These are phyloP conservation scores for Drosophila kanekoi DNA, from an alignment of 2,888 invertebrate genomes.

Conservation along the genomic window DNA sequence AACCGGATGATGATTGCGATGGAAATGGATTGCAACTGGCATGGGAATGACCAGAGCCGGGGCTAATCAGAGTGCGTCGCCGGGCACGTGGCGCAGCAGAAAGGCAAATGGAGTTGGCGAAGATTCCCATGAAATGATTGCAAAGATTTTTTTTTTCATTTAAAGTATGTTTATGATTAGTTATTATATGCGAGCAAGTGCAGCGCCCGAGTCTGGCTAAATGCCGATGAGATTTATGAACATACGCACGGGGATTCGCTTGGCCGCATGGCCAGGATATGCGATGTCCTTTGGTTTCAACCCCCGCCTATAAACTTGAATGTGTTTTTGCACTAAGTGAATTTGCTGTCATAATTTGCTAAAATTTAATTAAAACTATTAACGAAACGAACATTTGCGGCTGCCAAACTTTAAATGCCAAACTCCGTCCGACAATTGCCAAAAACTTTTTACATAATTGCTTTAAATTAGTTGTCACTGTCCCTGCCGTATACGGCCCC, in stretches of 20 bases:
- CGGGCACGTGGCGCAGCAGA: constrained; percentile 75
- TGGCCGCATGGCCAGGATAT: not conserved
- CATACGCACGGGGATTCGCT: constrained; percentile 61
- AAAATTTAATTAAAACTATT: constrained; percentile 80
- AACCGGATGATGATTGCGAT: constrained; percentile 34
- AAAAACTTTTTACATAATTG: constrained; percentile 80
- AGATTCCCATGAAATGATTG: constrained; percentile 69
- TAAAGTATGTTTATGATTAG: constrained; percentile 74
- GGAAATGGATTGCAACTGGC: constrained; percentile 7
- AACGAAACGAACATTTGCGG: constrained; percentile 60
- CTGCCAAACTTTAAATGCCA: constrained; percentile 60
- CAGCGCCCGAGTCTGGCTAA: constrained; percentile 49
- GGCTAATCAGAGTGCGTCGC: constrained; percentile 81
- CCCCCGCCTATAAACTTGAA: constrained; percentile 41
- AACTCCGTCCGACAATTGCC: constrained; percentile 35
- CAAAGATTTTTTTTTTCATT: constrained; percentile 61
- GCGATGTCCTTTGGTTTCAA: not conserved
- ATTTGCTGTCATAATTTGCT: constrained; percentile 70
- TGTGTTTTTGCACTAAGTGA: constrained; percentile 41
- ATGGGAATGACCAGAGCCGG: constrained; percentile 24
- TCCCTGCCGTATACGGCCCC: constrained; percentile 36
- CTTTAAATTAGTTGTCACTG: constrained; percentile 82
- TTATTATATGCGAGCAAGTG: constrained; percentile 73
- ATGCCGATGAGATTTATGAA: constrained; percentile 65
- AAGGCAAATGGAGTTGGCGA: constrained; percentile 41